phyloP scores from a whole-genome alignment of 2,113 vertebrate species.

The Orientallactaga bullata region DNA sequence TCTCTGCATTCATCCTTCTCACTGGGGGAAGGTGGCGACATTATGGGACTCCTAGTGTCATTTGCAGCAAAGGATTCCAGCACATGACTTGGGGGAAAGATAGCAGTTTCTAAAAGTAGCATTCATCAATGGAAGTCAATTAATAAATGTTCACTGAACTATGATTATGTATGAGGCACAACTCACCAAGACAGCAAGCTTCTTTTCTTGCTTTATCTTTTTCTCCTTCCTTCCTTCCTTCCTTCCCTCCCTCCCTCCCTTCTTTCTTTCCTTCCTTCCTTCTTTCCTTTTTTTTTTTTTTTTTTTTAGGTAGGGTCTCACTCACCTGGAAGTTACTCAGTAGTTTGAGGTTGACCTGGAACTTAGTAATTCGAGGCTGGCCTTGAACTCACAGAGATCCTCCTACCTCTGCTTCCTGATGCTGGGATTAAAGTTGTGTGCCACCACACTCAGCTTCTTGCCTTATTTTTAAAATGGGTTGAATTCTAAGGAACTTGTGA shows the following conservation, averaged over 20 bases:
- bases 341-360: not conserved
- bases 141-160: conserved; percentile 11
- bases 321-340: too few relatives aligned
- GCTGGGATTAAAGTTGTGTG: too few relatives aligned
- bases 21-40: not conserved
- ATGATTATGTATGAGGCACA: not conserved
- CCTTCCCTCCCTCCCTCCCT: not conserved
- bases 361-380: too few relatives aligned
- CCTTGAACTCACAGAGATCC: too few relatives aligned
- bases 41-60: not conserved
- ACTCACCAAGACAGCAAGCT: not conserved
- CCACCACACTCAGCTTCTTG: not conserved
- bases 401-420: too few relatives aligned
- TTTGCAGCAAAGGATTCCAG: not conserved
- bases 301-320: not conserved
- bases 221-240: not conserved
- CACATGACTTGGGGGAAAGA: not conserved
- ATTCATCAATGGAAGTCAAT: not conserved
- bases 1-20: not conserved
- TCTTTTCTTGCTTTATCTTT: conserved; percentile 7
- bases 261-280: not conserved
- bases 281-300: not conserved
- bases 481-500: not conserved
- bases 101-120: not conserved
- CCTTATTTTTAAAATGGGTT: conserved; percentile 37